Base-by-base conservation (phyloP, 2,113 vertebrate genomes). In the Addax nasomaculatus region DNA sequence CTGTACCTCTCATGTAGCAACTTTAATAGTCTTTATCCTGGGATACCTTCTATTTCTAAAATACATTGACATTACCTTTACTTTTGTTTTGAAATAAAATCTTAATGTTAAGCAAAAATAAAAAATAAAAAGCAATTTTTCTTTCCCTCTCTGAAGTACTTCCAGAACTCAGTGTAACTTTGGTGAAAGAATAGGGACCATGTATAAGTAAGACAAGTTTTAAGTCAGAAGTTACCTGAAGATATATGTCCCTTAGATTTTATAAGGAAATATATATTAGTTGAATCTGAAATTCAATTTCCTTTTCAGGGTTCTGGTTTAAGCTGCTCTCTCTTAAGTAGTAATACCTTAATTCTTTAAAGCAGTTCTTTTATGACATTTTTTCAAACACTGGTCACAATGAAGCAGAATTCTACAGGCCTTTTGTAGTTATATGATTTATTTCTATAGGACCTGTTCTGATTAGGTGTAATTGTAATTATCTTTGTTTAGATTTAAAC, bases 251-350 rank as follows among this genome's bases (percentile, higher is more conserved):
- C 25, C 39, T 90, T 94, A 78, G 43, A 80, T 64, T 70, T 89
- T 93, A 80, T 90, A 93, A 70, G 51, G 19, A 93, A 90, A 84
- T 88, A 64, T 30, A 45, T 33, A 43, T 85, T 70, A 92, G 10
- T 73, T 95, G 93, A 97, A 73, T 90, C 53, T 95, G 60, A 94
- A 95, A 92, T 92, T 92, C 76, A 97, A 45, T 19, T 87, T 96
- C 47, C 73, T 81, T 57, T 89, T 89, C 47, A 92, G 84, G 80
- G 70, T 89, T 96, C 47, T 58, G 43, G 88, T 53, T 97, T 87
- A 93, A 90, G 9, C 23, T 47, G 8, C 47, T 85, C 30, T 84
- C 70, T 64, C 36, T 79, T 90, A 84, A 85, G 47, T 64, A 43
- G 11, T 76, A 76, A 76, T 43, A 89, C 8, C 33, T 89, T 76